A percentile compares a stretch with the other conserved stretches of the same genome.
Evolutionary conservation across 92 coral and sea anemone species (phyloP).

Genomic region (Phenganax subtilis): DNA sequence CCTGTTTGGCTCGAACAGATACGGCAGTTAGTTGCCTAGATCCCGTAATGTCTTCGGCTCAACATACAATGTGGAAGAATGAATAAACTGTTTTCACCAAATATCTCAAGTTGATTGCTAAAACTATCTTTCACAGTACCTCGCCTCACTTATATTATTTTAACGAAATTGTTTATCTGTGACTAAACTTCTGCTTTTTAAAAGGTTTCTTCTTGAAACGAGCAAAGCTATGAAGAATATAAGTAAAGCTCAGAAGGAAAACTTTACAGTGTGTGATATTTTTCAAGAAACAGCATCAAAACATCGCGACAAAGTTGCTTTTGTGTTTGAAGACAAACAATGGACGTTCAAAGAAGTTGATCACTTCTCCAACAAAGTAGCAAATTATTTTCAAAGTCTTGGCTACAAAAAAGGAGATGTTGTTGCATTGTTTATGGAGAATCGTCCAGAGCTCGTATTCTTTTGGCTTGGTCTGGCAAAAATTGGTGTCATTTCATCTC

Average conservation of each 20-base stretch:
- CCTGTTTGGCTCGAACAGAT: no score
- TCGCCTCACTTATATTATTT: not conserved
- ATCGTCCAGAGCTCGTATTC: conserved; percentile 72
- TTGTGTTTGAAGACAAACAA: conserved; percentile 66
- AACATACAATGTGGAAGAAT: no score
- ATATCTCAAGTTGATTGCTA: no score
- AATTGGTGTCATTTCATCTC: conserved; percentile 76
- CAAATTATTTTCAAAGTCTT: conserved; percentile 70
- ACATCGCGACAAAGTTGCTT: conserved; percentile 65
- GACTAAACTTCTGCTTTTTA: not conserved
- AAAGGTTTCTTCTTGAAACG: conserved; percentile 34
- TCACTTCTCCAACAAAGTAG: conserved; percentile 69
- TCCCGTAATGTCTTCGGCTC: no score
- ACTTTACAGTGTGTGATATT: conserved; percentile 58
- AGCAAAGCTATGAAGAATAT: not conserved
- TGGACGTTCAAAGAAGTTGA: conserved; percentile 92
- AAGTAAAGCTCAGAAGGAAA: conserved; percentile 25
- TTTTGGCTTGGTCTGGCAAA: conserved; percentile 85
- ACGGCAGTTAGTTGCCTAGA: no score
- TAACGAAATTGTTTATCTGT: not conserved
- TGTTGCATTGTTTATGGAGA: conserved; percentile 68
- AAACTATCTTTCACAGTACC: no score
- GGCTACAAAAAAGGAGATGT: conserved; percentile 84
- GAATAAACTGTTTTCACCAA: no score
- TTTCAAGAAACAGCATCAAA: conserved; percentile 56